These are phyloP conservation scores for Ptyas mucosa DNA, from an alignment of 2,113 vertebrate species.

Conservation along the genomic window DNA sequence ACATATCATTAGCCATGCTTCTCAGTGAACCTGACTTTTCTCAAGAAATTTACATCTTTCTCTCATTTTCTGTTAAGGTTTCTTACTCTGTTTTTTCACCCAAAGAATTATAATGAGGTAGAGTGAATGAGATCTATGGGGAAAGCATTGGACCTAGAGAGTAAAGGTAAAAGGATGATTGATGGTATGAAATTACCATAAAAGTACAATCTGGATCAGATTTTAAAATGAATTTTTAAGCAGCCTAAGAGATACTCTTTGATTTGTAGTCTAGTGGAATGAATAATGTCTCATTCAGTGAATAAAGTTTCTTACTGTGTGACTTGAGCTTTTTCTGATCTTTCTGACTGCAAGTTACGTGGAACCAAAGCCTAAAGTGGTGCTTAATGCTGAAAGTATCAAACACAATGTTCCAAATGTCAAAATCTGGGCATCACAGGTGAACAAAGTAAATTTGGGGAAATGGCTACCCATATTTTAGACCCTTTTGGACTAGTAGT, in stretches of 20 bases:
- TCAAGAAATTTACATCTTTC: slow-evolving; percentile 93
- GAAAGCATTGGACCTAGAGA: slow-evolving; percentile 92
- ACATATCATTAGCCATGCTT: slow-evolving; percentile 80
- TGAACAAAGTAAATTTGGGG: slow-evolving; percentile 73
- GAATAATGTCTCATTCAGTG: slow-evolving; percentile 95
- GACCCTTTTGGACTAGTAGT: slow-evolving; percentile 5
- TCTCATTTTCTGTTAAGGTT: slow-evolving; percentile 86
- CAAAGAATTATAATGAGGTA: slow-evolving; percentile 98
- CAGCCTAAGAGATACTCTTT: slow-evolving; percentile 98
- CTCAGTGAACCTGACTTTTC: slow-evolving; percentile 83
- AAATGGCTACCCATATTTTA: slow-evolving; percentile 33
- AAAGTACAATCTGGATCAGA: slow-evolving; percentile 98
- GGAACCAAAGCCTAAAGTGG: slow-evolving; percentile 77
- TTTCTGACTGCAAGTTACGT: slow-evolving; percentile 81
- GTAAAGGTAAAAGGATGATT: slow-evolving; percentile 94
- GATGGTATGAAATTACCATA: slow-evolving; percentile 98
- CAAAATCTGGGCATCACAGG: slow-evolving; percentile 67
- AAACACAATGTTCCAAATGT: slow-evolving; percentile 76
- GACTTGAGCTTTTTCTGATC: slow-evolving; percentile 83
- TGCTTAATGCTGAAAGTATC: slow-evolving; percentile 78
- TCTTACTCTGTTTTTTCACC: slow-evolving; percentile 85
- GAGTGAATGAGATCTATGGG: slow-evolving; percentile 89
- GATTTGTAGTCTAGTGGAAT: slow-evolving; percentile 98
- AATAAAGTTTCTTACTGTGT: slow-evolving; percentile 90
- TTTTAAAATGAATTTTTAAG: slow-evolving; percentile 99